A percentile compares a stretch with the other conserved stretches of the same genome.
Evolutionary conservation across 2,113 vertebrate genomes (phyloP).

Genomic region (Thamnaconus septentrionalis): DNA sequence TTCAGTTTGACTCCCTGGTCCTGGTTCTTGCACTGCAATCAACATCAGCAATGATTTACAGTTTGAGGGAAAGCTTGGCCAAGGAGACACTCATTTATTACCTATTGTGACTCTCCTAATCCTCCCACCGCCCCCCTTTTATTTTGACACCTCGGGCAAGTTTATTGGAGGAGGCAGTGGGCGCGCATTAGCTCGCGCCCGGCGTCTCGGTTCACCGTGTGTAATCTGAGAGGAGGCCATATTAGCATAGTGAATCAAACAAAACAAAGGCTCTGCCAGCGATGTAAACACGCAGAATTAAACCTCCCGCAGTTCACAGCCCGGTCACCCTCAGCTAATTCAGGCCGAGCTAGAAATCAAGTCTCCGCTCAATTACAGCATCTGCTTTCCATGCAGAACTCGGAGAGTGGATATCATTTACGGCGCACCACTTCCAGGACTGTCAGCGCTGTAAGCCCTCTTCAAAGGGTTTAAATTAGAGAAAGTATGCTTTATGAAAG

Average conservation of each 20-base stretch:
- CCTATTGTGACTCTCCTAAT: slow-evolving; percentile 2
- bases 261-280: slow-evolving; percentile 64
- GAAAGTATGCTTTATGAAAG: slow-evolving; percentile 28
- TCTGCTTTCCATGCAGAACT: slow-evolving; percentile 54
- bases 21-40: slow-evolving; percentile 2
- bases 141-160: slow-evolving; percentile 37
- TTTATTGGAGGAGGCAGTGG: slow-evolving; percentile 37
- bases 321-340: slow-evolving; percentile 69
- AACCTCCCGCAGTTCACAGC: slow-evolving; percentile 69
- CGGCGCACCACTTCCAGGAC: slow-evolving; percentile 26
- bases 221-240: slow-evolving; percentile 58
- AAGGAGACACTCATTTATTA: no score
- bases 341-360: slow-evolving; percentile 59
- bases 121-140: slow-evolving; percentile 18
- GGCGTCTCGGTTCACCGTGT: slow-evolving; percentile 45
- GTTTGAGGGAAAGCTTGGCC: neutral
- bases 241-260: slow-evolving; percentile 74
- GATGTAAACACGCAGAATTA: slow-evolving; percentile 70
- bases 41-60: slow-evolving; percentile 14
- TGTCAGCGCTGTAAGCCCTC: slow-evolving; percentile 17
- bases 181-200: slow-evolving; percentile 23
- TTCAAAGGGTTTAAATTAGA: slow-evolving; percentile 47
- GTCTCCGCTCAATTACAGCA: slow-evolving; percentile 58
- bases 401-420: slow-evolving; percentile 43
- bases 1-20: neutral